Base-by-base conservation (phyloP, 2,888 invertebrate species). In the Drosophila kokeensis region DNA sequence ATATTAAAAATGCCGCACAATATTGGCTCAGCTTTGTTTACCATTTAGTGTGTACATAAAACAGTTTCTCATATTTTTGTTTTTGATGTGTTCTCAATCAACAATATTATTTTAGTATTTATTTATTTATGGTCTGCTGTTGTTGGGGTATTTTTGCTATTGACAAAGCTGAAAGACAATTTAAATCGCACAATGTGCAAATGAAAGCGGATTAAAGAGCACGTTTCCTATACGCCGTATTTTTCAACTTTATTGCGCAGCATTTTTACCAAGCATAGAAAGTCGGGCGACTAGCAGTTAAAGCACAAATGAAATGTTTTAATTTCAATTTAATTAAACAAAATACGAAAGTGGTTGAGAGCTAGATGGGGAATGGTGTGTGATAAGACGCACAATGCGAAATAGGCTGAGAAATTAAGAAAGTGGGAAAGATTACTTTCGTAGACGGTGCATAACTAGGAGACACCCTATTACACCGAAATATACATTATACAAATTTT, bases 301-400 rank as follows among this genome's bases (percentile, higher is more conserved):
- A 50, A 58, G 21, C 18, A 32, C 27, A 55, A 71, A 42, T 62
- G 48, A 38, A 59, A 69, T 71, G 24, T 67, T 64, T 83, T 69
- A 73, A 81, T 79, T 87, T 82, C 63, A 67, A 82, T 82, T 83
- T 71, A 79, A 79, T 87, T 83, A 79, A 81, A 74, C 49, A 83
- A 66, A 64, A 71, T 50, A 58, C 8, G 29, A 53, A 63, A 68
- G 53, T 53, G 34, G 18, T 30, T 34, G n/a, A 48, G 55, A 27
- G 50, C 10, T 13, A 15, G 2, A 36, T 42, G 21, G n/a, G 18
- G 11, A 13, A n/a, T 10, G 13, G 18, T 27, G 48, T 21, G 24
- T 32, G 53, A 45, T 45, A 60, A 74, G 57, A 36, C 55, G 30
- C 11, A 36, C 24, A 59, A 42, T 49, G 34, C 36, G 48, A 36